These are phyloP conservation scores for Cremastobaeus sp. DNA, from an alignment of 2,888 invertebrate genomes.

Conservation along the genomic window DNA sequence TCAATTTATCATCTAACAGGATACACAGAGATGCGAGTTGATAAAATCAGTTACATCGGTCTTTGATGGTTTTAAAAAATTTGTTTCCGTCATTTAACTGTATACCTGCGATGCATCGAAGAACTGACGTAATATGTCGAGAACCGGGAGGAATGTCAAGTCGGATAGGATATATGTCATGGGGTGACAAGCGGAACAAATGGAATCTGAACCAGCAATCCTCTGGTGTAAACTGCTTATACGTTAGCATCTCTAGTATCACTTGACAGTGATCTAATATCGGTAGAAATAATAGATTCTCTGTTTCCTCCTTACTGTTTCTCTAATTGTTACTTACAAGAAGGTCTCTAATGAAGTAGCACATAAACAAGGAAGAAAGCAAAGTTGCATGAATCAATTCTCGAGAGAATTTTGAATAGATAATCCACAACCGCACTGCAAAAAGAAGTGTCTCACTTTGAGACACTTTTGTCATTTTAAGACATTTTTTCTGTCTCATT, in stretches of 20 bases:
- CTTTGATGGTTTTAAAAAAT: slow-evolving; percentile 39
- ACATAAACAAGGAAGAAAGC: no score
- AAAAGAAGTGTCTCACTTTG: no score
- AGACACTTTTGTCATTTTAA: no score
- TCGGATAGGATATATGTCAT: slow-evolving; percentile 76
- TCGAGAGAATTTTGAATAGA: no score
- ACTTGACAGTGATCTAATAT: slow-evolving; percentile 73
- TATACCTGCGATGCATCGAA: slow-evolving; percentile 47
- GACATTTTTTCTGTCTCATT: no score
- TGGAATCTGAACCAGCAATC: slow-evolving; percentile 78
- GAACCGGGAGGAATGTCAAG: slow-evolving; percentile 63
- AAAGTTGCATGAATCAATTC: no score
- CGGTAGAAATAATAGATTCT: slow-evolving; percentile 66
- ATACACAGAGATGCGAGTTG: background rate
- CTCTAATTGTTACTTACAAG: slow-evolving; percentile 48
- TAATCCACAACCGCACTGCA: no score
- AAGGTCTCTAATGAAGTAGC: no score
- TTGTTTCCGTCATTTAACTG: slow-evolving; percentile 53
- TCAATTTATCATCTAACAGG: no score
- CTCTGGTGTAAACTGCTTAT: slow-evolving; percentile 74
- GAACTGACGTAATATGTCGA: slow-evolving; percentile 61
- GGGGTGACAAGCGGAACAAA: slow-evolving; percentile 78
- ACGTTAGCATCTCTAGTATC: slow-evolving; percentile 63
- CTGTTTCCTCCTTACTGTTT: slow-evolving; percentile 49
- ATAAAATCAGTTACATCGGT: slow-evolving; percentile 8